A percentile compares a stretch with the other conserved stretches of the same genome.
These are phyloP conservation scores for Thymelicus acteon DNA, from an alignment of 2,888 invertebrate species.

Conservation along the genomic window DNA sequence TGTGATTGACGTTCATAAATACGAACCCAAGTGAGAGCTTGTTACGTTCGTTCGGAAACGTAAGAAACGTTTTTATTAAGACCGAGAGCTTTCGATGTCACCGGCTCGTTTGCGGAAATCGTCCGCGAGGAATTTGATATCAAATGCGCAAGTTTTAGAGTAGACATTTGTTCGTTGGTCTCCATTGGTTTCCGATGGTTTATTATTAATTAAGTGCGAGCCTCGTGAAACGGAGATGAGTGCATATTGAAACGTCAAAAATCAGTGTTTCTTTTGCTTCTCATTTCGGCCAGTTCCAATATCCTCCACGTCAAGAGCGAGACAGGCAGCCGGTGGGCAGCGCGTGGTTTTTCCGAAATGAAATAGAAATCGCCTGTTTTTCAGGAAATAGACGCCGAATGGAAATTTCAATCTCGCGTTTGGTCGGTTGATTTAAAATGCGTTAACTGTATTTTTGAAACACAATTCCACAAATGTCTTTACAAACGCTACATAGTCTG, in stretches of 20 bases:
- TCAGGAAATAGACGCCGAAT: conserved; percentile 77
- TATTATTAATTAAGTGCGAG: conserved; percentile 67
- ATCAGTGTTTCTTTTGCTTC: conserved; percentile 79
- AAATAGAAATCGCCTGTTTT: conserved; percentile 77
- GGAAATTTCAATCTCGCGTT: conserved; percentile 76
- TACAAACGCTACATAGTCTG: too few species aligned
- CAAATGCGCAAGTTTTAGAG: conserved; percentile 46
- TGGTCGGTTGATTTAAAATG: conserved; percentile 47
- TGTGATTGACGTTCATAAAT: conserved; percentile 82
- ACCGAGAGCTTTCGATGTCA: conserved; percentile 65
- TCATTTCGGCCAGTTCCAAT: conserved; percentile 78
- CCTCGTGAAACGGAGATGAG: conserved; percentile 64
- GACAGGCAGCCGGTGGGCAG: conserved; percentile 65
- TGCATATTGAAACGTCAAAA: conserved; percentile 83
- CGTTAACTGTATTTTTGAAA: conserved; percentile 2
- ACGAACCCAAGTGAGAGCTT: conserved; percentile 77
- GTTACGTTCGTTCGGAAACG: conserved; percentile 65
- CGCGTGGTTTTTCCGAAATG: conserved; percentile 65
- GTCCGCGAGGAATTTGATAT: conserved; percentile 40
- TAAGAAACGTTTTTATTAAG: conserved; percentile 70
- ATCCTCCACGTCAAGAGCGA: conserved; percentile 75
- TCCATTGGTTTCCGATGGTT: conserved; percentile 47
- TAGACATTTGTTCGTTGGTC: conserved; percentile 47
- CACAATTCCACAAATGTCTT: too few species aligned
- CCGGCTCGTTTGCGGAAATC: conserved; percentile 37